These are phyloP conservation scores for Plodia interpunctella DNA, from an alignment of 1,140 invertebrate species.

Conservation along the genomic window DNA sequence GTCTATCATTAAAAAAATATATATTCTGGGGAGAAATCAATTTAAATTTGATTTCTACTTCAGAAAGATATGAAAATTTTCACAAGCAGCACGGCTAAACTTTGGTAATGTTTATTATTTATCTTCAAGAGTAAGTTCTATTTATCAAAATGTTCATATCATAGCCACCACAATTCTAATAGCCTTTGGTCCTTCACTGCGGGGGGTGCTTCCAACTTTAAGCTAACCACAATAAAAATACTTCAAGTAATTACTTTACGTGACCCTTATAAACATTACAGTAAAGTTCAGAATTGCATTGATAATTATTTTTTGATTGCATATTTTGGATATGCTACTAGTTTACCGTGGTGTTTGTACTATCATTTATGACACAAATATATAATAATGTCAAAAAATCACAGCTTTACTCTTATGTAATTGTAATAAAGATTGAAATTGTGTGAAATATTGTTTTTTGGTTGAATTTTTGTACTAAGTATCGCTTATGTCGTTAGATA, in stretches of 20 bases:
- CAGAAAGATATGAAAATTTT: too few species aligned
- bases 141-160: background rate
- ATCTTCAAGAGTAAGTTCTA: too few species aligned
- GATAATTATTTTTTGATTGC: background rate
- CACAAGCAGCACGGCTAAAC: too few species aligned
- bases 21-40: too few species aligned
- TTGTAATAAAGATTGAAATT: too few species aligned
- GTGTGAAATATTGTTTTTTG: too few species aligned
- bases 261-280: background rate
- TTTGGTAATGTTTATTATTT: too few species aligned
- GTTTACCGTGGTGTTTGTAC: background rate
- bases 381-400: too few species aligned
- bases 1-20: too few species aligned
- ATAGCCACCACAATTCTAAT: background rate
- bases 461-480: background rate
- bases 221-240: slow-evolving; percentile 12
- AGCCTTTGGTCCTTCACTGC: slow-evolving; percentile 27
- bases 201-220: slow-evolving; percentile 22
- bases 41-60: too few species aligned
- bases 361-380: too few species aligned
- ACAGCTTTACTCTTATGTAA: too few species aligned
- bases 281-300: slow-evolving; percentile 4
- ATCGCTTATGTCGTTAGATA: background rate
- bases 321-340: background rate
- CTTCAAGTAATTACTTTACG: background rate